Percentiles rank a stretch among this genome's conserved stretches.
These are phyloP conservation scores for Protosalanx chinensis DNA, from an alignment of 2,797 vertebrate genomes.

Conservation along the genomic window DNA sequence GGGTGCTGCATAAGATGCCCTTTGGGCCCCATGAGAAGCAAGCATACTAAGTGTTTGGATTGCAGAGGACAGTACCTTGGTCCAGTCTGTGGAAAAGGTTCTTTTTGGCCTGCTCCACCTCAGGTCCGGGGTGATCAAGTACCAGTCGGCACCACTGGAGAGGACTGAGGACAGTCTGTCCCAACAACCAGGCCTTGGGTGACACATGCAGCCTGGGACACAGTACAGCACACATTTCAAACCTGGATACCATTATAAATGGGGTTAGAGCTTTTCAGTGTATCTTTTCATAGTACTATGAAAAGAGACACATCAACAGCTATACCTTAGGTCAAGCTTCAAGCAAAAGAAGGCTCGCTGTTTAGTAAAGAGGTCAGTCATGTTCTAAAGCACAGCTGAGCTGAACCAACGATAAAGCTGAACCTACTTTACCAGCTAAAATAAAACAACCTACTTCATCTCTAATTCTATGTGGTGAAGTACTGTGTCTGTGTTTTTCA, in stretches of 20 bases:
- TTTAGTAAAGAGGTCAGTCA: no score
- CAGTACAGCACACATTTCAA: conserved; percentile 45
- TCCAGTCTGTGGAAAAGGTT: conserved; percentile 91
- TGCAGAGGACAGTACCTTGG: conserved; percentile 80
- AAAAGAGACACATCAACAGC: not conserved
- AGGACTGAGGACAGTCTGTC: conserved; percentile 76
- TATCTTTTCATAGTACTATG: not conserved
- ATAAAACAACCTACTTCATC: not conserved
- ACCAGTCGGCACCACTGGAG: conserved; percentile 94
- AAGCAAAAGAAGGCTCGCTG: not conserved
- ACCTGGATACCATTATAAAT: not conserved
- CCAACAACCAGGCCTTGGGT: conserved; percentile 73
- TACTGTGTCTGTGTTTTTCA: not conserved
- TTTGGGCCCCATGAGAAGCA: no score
- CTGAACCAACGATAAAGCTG: no score
- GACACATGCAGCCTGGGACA: conserved; percentile 87
- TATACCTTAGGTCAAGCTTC: not conserved
- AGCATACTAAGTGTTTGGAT: not conserved
- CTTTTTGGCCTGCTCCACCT: conserved; percentile 90
- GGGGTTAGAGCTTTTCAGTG: not conserved
- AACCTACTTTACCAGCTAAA: no score
- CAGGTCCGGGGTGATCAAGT: conserved; percentile 90
- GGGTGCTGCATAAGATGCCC: no score
- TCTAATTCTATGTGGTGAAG: not conserved
- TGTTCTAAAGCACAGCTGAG: no score